phyloP scores from a whole-genome alignment of 1,140 invertebrate species.

The Hyposmocoma kahamanoa region DNA sequence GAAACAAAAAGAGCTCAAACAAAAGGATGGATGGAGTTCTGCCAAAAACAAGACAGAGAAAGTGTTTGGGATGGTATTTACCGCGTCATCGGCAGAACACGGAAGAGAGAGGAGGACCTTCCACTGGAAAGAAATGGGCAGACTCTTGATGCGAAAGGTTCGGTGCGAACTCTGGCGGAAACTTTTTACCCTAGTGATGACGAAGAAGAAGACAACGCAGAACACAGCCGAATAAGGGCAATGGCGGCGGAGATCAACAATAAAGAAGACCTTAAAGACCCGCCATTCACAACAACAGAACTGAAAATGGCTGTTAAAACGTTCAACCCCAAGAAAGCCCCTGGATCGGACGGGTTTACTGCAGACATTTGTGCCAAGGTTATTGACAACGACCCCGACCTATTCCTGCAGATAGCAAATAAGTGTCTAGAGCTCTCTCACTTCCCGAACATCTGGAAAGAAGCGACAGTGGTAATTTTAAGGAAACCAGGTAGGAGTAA shows the following conservation, averaged over 20 bases:
- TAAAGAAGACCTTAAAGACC: neutral
- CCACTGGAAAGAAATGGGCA: no score
- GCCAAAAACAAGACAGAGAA: no score
- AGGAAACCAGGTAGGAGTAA: neutral
- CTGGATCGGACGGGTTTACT: no score
- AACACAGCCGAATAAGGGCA: neutral
- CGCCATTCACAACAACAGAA: neutral
- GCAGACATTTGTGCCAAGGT: neutral
- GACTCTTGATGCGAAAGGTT: no score
- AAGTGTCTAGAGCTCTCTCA: slow-evolving; percentile 1
- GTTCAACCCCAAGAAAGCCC: slow-evolving; percentile 1
- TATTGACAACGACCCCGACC: neutral
- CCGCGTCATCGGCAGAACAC: no score
- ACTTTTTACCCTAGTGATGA: neutral
- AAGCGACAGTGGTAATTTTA: slow-evolving; percentile 1
- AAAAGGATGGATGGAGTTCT: no score
- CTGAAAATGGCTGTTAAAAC: neutral
- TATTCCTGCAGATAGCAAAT: slow-evolving; percentile 1
- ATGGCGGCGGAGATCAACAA: neutral
- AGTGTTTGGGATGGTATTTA: no score
- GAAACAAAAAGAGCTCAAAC: no score
- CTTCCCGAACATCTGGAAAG: slow-evolving; percentile 9
- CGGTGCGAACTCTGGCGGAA: no score
- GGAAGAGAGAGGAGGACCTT: no score
- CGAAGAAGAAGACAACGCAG: neutral